phyloP scores from a whole-genome alignment of 2,113 vertebrate genomes.

The Formicarius rufipectus region DNA sequence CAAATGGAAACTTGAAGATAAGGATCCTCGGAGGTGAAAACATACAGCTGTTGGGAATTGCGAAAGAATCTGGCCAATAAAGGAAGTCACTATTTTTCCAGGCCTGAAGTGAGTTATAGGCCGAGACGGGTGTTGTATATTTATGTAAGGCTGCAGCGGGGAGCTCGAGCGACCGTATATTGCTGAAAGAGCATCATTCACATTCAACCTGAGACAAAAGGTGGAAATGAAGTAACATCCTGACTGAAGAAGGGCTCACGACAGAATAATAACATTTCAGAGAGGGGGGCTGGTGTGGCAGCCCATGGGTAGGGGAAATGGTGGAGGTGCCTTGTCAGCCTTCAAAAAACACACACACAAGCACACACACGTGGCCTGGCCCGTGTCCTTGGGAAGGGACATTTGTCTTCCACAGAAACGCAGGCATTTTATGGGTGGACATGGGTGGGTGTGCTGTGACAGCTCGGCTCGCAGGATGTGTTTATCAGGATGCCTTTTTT shows the following conservation, averaged over 20 bases:
- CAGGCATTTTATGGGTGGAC: background rate
- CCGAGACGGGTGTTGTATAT: conserved; percentile 92
- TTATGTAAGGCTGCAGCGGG: conserved; percentile 93
- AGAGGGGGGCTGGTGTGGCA: conserved; percentile 73
- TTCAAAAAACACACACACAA: conserved; percentile 75
- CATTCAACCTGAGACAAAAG: conserved; percentile 97
- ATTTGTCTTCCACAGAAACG: conserved; percentile 72
- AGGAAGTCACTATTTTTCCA: conserved; percentile 99
- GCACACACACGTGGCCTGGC: conserved; percentile 54
- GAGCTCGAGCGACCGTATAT: conserved; percentile 92
- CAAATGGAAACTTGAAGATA: conserved; percentile 88
- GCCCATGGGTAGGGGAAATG: conserved; percentile 82
- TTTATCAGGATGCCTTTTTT: background rate
- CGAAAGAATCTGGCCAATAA: conserved; percentile 92
- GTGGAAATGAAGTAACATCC: conserved; percentile 99
- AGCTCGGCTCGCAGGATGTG: background rate
- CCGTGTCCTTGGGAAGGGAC: conserved; percentile 74
- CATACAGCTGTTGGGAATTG: conserved; percentile 89
- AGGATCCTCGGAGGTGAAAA: conserved; percentile 84
- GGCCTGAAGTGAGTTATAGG: conserved; percentile 87
- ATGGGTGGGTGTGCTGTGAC: background rate
- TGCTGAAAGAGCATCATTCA: conserved; percentile 97
- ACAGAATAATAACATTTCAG: conserved; percentile 94
- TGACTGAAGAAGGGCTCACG: conserved; percentile 88
- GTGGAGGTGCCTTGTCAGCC: conserved; percentile 82